Percentiles rank a stretch among this genome's conserved stretches.
Evolutionary conservation across 2,113 vertebrate genomes (phyloP).

Genomic region (Chloropsis hardwickii): DNA sequence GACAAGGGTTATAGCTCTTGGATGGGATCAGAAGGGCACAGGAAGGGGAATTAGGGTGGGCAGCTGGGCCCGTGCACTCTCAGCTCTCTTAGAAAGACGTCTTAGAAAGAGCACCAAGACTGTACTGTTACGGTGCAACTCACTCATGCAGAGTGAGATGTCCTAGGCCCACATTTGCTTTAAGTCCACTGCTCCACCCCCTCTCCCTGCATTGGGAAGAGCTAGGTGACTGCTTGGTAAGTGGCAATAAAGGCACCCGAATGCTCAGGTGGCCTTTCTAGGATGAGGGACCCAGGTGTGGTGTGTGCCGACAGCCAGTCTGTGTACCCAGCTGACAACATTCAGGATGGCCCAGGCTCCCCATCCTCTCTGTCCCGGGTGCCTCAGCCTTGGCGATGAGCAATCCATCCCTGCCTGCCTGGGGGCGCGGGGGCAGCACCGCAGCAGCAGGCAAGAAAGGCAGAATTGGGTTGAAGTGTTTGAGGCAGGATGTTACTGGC

Average conservation of each 20-base stretch:
- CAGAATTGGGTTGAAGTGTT: background rate
- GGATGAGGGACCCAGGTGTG: background rate
- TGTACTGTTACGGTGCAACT: background rate
- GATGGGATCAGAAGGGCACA: background rate
- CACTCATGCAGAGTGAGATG: background rate
- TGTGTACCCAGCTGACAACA: background rate
- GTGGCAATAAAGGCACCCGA: background rate
- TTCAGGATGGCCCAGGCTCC: background rate
- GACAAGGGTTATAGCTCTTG: background rate
- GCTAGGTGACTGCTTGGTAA: background rate
- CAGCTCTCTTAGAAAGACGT: background rate
- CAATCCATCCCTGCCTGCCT: background rate
- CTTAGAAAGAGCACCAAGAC: background rate
- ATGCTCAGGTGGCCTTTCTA: background rate
- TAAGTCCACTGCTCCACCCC: background rate
- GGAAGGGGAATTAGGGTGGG: background rate
- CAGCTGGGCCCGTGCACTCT: fast-evolving
- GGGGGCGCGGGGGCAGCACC: background rate
- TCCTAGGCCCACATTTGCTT: background rate
- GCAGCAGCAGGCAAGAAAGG: background rate
- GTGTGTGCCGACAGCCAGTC: background rate
- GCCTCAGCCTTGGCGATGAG: background rate
- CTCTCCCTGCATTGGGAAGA: background rate
- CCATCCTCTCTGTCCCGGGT: fast-evolving
- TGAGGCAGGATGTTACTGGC: background rate